Evolutionary conservation across 2,797 vertebrate species (phyloP).

Genomic region (Poeciliopsis turneri): DNA sequence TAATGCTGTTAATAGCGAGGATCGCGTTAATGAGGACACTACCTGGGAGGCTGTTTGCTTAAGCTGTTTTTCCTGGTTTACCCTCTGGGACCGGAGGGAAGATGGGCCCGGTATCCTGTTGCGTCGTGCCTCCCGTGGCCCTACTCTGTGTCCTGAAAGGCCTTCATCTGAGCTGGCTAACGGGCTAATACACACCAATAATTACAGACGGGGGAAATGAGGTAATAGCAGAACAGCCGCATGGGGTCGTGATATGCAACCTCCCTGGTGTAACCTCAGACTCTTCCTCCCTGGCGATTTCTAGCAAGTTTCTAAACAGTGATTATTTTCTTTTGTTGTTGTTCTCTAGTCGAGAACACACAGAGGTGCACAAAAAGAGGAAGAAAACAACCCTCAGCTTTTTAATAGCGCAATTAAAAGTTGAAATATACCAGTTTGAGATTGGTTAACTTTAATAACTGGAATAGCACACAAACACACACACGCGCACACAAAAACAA

Average conservation of each 20-base stretch:
- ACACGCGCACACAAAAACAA: slow-evolving; percentile 25
- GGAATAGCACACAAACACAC: slow-evolving; percentile 6
- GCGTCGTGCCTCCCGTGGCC: slow-evolving; percentile 41
- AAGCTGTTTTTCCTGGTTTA: slow-evolving; percentile 72
- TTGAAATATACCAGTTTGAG: slow-evolving; percentile 71
- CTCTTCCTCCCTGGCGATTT: slow-evolving; percentile 42
- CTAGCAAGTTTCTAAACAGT: slow-evolving; percentile 52
- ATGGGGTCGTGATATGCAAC: slow-evolving; percentile 25
- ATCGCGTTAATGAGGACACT: slow-evolving; percentile 72
- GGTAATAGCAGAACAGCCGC: slow-evolving; percentile 50
- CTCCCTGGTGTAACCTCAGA: slow-evolving; percentile 33
- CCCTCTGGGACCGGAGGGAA: slow-evolving; percentile 54
- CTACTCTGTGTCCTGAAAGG: slow-evolving; percentile 52
- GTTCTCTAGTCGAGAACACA: slow-evolving; percentile 37
- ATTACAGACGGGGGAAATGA: slow-evolving; percentile 78
- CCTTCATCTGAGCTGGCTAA: slow-evolving; percentile 42
- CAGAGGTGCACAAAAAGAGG: slow-evolving; percentile 30
- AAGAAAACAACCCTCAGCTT: slow-evolving; percentile 48
- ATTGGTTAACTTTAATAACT: slow-evolving; percentile 61
- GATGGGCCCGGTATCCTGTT: slow-evolving; percentile 66
- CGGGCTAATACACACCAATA: slow-evolving; percentile 63
- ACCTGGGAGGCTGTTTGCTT: slow-evolving; percentile 77
- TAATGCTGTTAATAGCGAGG: slow-evolving; percentile 72
- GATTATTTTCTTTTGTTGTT: slow-evolving; percentile 41
- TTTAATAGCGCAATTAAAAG: slow-evolving; percentile 61